Base-by-base conservation (phyloP, 2,113 vertebrate species). In the Microtus montanus region DNA sequence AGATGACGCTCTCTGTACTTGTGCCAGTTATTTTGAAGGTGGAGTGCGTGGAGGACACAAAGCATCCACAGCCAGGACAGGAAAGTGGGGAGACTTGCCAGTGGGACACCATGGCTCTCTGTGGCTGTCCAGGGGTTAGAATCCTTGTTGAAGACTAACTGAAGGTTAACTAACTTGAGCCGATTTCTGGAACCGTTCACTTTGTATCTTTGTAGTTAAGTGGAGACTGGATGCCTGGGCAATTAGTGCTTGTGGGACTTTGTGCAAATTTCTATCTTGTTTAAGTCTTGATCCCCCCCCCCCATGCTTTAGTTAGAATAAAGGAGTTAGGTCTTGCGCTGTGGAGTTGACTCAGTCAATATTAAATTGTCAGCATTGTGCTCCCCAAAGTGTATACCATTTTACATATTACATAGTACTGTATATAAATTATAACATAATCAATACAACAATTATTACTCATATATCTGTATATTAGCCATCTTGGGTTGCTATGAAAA, bases 1-100 rank as follows among this genome's bases (percentile, higher is more conserved):
- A 95, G 96, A 97, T 97, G 97, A 92, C 94, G 98, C 97, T 98
- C 92, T 98, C 98, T 98, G 97, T 98, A 95, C 93, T 95, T 96
- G 97, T 98, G 84, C 96, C 97, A 98, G 94, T 98, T 98, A 98
- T 0, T 44, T 96, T 96, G 97, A 97, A 98, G 97, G 97, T 68
- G 97, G 96, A 97, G 90, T 97, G 38, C 95, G 96, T 92, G 83
- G 92, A 97, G 98, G 95, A 95, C 95, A 92, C 89, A 97, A 95
- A 94, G 91, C 93, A 96, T 86, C 89, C 97, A 97, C 96, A 98
- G 92, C 77, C 96, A 98, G 97, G 97, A 96, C 91, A 96, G 66
- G 80, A 91, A 95, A 95, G 93, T 97, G 70, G 92, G 74, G 71
- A 93, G 95, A 98, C 97, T 92, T 63, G 78, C 90, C 83, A 64